phyloP scores from a whole-genome alignment of 2,797 vertebrate genomes.

The Tolypeutes matacus region DNA sequence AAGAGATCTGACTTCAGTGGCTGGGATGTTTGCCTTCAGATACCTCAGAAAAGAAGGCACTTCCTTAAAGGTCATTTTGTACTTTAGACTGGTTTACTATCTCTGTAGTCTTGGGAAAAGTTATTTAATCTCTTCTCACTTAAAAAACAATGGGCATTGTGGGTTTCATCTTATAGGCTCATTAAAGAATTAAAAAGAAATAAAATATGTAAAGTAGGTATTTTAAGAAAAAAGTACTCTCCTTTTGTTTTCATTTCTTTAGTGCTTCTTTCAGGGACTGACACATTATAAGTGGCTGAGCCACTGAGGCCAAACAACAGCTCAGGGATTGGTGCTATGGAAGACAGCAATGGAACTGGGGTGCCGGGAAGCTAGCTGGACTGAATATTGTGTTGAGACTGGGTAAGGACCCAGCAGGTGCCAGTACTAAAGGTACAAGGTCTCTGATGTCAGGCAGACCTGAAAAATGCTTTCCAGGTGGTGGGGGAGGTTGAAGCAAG shows the following conservation, averaged over 20 bases:
- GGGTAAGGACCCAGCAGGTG: background rate
- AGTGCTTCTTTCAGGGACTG: background rate
- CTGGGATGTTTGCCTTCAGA: background rate
- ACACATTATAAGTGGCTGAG: background rate
- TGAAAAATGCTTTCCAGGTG: background rate
- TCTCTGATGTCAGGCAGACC: background rate
- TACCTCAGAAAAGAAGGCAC: background rate
- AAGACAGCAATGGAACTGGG: background rate
- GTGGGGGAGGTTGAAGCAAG: background rate
- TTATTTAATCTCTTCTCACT: slow-evolving; percentile 29
- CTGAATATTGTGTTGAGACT: background rate
- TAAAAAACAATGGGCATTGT: background rate
- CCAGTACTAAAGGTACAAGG: background rate
- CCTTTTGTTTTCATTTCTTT: background rate
- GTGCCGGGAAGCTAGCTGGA: background rate
- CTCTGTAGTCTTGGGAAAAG: slow-evolving; percentile 11
- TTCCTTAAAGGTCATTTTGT: slow-evolving; percentile 43
- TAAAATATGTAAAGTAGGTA: background rate
- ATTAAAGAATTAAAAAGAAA: background rate
- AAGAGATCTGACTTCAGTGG: background rate
- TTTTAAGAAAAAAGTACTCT: background rate
- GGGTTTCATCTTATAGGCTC: background rate
- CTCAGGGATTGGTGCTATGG: background rate
- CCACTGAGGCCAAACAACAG: background rate
- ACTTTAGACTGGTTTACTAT: background rate